A percentile compares a stretch with the other conserved stretches of the same genome.
phyloP scores from a whole-genome alignment of 2,888 invertebrate species.

The Drosophila quinaria region DNA sequence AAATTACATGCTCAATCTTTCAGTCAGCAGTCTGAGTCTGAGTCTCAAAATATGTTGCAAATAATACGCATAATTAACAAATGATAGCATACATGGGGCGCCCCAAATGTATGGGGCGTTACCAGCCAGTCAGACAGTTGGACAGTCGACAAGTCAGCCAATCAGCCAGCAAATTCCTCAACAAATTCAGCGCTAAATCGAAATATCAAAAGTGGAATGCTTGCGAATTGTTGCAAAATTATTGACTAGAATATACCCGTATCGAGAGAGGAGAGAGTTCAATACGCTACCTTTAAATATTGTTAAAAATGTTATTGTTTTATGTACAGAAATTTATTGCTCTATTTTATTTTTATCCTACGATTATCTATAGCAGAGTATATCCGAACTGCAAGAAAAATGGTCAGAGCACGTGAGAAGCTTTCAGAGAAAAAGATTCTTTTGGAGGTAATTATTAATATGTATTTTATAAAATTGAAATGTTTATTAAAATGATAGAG shows the following conservation, averaged over 20 bases:
- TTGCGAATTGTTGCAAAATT: conserved; percentile 20
- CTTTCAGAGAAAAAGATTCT: too few species aligned
- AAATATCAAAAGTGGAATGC: conserved; percentile 34
- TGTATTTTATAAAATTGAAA: too few species aligned
- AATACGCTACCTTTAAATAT: not conserved
- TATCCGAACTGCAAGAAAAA: too few species aligned
- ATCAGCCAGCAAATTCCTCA: conserved; percentile 30
- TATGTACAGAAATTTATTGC: not conserved
- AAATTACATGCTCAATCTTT: conserved; percentile 59
- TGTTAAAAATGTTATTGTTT: not conserved
- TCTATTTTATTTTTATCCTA: not conserved
- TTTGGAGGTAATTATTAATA: too few species aligned
- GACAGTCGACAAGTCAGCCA: conserved; percentile 17
- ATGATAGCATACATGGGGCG: conserved; percentile 50
- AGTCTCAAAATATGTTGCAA: conserved; percentile 50
- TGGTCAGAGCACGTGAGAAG: too few species aligned
- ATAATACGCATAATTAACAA: conserved; percentile 71
- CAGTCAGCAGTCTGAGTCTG: conserved; percentile 9
- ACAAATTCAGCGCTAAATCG: conserved; percentile 22
- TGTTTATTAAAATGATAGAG: too few species aligned
- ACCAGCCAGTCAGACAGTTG: conserved; percentile 17
- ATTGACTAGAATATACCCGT: conserved; percentile 28
- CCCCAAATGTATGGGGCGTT: conserved; percentile 40
- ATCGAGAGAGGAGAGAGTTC: not conserved
- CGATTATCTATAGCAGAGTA: not conserved